Base-by-base conservation (phyloP, 2,113 vertebrate genomes). In the Odontesthes bonariensis region DNA sequence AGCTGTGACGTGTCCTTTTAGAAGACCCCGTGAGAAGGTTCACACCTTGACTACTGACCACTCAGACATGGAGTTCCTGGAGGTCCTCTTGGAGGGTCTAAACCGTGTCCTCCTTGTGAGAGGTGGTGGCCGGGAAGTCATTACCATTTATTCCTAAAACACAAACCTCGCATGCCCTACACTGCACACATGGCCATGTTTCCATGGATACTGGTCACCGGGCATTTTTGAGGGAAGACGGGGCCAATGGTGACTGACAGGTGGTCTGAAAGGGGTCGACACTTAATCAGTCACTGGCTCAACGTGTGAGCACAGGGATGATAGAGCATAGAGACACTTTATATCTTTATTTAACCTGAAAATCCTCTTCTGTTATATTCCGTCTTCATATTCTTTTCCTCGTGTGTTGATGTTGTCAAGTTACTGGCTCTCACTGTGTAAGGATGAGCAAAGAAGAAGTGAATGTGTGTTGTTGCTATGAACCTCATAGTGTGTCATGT, bases 51-150 rank as follows among this genome's bases (percentile, higher is more conserved):
- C 93, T 60, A 33, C 40, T 35, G 11, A 8, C 23, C 5, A 52
- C 81, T 64, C 93, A 99, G 97, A 99, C 69, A 99, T 98, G 96
- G 98, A 99, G 90, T 99, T 99, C 80, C 91, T 99, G 44, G 98
- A 99, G 90, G 98, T 99, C 82, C 88, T 99, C 69, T 96, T 98
- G 0, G 98, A 99, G 86, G 97, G 98, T 38, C 92, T 99, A 70
- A 95, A 97, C 88, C 92, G 96, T 70, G 97, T 97, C 51, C 94
- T 99, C 0, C 81, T 99, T 82, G 98, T 99, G 57, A 93, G 98
- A 69, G 98, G 98, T 19, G 96, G 98, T 0, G 98, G 98, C 53
- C 95, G 95, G 10, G 97, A 99, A 92, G 98, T 99, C 88, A 96
- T 99, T 91, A 99, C 97, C 81, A 99, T 99, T 91, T 98, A 99